These are phyloP conservation scores for Ganaspis brasiliensis DNA, from an alignment of 2,888 invertebrate genomes.

Conservation along the genomic window DNA sequence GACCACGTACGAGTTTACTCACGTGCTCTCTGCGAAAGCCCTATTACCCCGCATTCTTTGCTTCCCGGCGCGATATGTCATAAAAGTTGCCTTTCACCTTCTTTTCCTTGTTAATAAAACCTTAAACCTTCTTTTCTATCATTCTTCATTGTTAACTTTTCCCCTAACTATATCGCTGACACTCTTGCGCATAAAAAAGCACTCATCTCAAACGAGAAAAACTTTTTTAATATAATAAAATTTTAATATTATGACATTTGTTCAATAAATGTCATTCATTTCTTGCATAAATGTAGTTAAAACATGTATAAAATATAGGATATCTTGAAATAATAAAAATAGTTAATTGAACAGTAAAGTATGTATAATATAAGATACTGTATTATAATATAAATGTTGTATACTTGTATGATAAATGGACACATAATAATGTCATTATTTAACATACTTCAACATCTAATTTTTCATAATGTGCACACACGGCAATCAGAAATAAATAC, in stretches of 20 bases:
- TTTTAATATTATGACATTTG: slow-evolving; percentile 5
- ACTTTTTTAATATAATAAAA: neutral
- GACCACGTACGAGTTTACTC: slow-evolving; percentile 42
- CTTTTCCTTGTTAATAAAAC: slow-evolving; percentile 42
- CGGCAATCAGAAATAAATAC: too few species aligned
- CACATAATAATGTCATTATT: too few species aligned
- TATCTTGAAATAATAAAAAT: too few species aligned
- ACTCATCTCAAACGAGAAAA: slow-evolving; percentile 8
- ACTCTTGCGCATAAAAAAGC: slow-evolving; percentile 28
- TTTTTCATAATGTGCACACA: too few species aligned
- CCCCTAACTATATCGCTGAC: slow-evolving; percentile 4
- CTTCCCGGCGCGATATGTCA: slow-evolving; percentile 52
- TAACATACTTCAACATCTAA: too few species aligned
- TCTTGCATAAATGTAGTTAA: too few species aligned
- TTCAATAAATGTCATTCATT: slow-evolving; percentile 27
- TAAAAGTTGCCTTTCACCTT: slow-evolving; percentile 48
- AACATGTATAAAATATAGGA: too few species aligned
- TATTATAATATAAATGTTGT: too few species aligned
- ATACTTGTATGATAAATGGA: too few species aligned
- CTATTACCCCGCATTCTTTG: slow-evolving; percentile 54
- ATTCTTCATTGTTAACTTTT: slow-evolving; percentile 43
- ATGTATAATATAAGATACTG: too few species aligned
- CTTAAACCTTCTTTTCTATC: slow-evolving; percentile 38
- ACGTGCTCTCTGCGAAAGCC: slow-evolving; percentile 49
- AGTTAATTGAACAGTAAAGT: too few species aligned